phyloP scores from a whole-genome alignment of 2,113 vertebrate species.

The Grantiella picta region DNA sequence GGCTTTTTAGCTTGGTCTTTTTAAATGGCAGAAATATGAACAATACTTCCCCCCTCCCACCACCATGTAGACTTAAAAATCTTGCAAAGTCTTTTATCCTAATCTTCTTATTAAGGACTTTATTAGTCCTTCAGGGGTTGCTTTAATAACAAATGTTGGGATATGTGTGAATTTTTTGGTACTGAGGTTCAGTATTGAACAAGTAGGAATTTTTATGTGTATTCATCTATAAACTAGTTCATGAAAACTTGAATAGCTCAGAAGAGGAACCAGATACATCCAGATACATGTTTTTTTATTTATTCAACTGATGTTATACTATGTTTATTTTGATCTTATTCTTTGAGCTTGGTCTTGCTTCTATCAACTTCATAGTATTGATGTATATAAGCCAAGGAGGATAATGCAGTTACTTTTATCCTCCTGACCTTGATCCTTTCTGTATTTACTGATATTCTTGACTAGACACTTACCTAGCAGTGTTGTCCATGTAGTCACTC shows the following conservation, averaged over 20 bases:
- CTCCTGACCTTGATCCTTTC: not conserved
- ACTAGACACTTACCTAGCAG: not conserved
- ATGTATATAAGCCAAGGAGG: not conserved
- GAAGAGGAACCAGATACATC: not conserved
- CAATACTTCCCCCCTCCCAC: not conserved
- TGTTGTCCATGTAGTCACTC: not conserved
- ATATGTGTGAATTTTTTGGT: not conserved
- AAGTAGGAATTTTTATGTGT: not conserved
- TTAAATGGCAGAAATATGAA: not conserved
- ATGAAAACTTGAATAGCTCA: not conserved
- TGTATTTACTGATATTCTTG: not conserved
- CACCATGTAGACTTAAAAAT: not conserved
- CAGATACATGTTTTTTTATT: not conserved
- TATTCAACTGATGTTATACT: not conserved
- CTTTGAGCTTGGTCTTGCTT: not conserved
- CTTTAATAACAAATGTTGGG: not conserved
- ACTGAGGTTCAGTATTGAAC: not conserved
- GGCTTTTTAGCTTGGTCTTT: not conserved
- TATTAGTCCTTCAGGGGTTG: not conserved
- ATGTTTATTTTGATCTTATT: not conserved
- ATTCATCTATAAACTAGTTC: not conserved
- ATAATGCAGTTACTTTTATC: not conserved
- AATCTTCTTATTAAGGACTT: not conserved
- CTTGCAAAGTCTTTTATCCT: not conserved
- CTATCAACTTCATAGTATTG: not conserved